Evolutionary conservation across 2,797 vertebrate species (phyloP).

Genomic region (Peromyscus nudipes): DNA sequence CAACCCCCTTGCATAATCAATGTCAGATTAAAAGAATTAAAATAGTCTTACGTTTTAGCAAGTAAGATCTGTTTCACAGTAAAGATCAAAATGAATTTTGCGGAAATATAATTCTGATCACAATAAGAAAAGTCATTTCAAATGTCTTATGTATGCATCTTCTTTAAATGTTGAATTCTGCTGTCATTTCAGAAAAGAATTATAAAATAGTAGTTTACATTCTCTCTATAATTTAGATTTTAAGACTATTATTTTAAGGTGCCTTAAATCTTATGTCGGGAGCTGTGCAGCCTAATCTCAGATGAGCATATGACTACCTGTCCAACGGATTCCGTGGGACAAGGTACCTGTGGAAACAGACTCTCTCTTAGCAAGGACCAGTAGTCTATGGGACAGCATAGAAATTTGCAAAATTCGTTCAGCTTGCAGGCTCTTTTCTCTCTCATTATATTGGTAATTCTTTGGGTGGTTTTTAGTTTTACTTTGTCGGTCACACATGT

Average conservation of each 20-base stretch:
- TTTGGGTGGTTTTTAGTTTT: too few relatives aligned
- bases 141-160: not conserved
- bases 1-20: not conserved
- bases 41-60: not conserved
- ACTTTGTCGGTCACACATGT: too few relatives aligned
- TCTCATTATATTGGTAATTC: too few relatives aligned
- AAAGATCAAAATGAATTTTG: constrained; percentile 38
- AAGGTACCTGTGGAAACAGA: too few relatives aligned
- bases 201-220: not conserved
- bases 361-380: too few relatives aligned
- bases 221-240: constrained; percentile 3
- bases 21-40: not conserved
- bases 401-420: too few relatives aligned
- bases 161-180: not conserved
- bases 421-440: too few relatives aligned
- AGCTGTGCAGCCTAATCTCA: too few relatives aligned
- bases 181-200: constrained; percentile 6
- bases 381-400: too few relatives aligned
- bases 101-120: constrained; percentile 37
- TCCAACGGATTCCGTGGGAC: too few relatives aligned
- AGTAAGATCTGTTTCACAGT: not conserved
- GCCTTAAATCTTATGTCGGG: not conserved
- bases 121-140: not conserved
- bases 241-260: not conserved
- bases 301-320: too few relatives aligned